Base-by-base conservation (phyloP, 2,113 vertebrate species). In the Phalacrocorax carbo region DNA sequence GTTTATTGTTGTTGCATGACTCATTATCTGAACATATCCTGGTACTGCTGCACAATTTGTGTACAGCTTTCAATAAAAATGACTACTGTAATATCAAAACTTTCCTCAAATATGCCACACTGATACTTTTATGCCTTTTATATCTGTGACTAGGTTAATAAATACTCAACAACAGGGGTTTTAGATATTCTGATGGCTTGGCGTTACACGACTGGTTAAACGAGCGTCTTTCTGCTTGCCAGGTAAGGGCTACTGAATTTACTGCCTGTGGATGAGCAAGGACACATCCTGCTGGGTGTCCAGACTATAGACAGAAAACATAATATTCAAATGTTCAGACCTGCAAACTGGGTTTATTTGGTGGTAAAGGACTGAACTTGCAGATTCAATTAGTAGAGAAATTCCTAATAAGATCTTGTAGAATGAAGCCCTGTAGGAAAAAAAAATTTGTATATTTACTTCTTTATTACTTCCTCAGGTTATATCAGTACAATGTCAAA, bases 261-360 rank as follows among this genome's bases (percentile, higher is more conserved):
- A 18, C 55, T 1, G 2, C 26, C 46, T 30, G 8, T 68, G 32
- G 42, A 36, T 62, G 46, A 66, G 7, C 10, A 21, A 82, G 51
- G 58, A 26, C 1, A 0, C 0, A 0, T 46, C 46, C 34, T 72
- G 20, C 38, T 77, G 62, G 6, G 20, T 57, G 13, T 42, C 11
- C 58, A 64, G 54, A 4, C 17, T 44, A 5, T 13, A 40, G 76
- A 40, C 23, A 64, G 30, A 60, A 86, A 79, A 30, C 4, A 3
- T 1, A 13, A 11, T 3, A 10, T 46, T 88, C 13, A 23, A 18
- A 36, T 11, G 16, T 48, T 42, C 40, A 48, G 57, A 6, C 40
- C 30, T 46, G 5, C 9, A 21, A 82, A 16, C 7, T 20, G 15
- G 6, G 18, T 38, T 76, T 46, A 22, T 44, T 52, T 70, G 32